phyloP scores from a whole-genome alignment of 1,140 invertebrate genomes.

The Hestina assimilis region DNA sequence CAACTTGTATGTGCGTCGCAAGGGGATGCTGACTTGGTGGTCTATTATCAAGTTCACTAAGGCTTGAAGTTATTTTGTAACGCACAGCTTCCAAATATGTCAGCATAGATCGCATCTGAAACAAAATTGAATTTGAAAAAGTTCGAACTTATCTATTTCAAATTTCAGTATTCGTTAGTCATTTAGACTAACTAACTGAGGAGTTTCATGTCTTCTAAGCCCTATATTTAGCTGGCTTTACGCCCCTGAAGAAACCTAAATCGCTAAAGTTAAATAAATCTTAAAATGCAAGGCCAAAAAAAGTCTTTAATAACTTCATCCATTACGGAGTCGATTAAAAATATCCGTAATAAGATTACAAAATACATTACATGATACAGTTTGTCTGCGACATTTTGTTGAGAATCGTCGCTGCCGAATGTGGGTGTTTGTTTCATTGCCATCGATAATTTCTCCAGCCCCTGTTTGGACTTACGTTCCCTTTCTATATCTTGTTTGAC shows the following conservation, averaged over 20 bases:
- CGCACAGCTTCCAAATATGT: slow-evolving; percentile 94
- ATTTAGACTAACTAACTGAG: too few relatives aligned
- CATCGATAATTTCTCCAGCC: slow-evolving; percentile 92
- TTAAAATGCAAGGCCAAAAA: too few relatives aligned
- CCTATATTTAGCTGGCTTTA: too few relatives aligned
- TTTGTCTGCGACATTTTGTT: slow-evolving; percentile 95
- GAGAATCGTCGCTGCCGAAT: slow-evolving; percentile 92
- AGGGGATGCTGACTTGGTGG: slow-evolving; percentile 88
- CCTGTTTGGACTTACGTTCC: slow-evolving; percentile 90
- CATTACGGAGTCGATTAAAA: too few relatives aligned
- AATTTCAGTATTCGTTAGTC: too few relatives aligned
- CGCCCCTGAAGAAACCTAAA: too few relatives aligned
- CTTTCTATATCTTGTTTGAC: slow-evolving; percentile 91
- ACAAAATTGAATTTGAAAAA: too few relatives aligned
- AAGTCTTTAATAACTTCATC: too few relatives aligned
- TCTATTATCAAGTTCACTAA: slow-evolving; percentile 89
- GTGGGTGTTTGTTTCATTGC: slow-evolving; percentile 94
- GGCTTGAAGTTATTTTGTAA: slow-evolving; percentile 89
- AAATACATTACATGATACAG: slow-evolving; percentile 94
- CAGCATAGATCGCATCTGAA: slow-evolving; percentile 93
- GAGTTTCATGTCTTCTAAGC: too few relatives aligned
- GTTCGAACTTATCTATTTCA: too few relatives aligned
- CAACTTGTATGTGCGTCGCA: slow-evolving; percentile 90
- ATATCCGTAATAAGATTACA: too few relatives aligned
- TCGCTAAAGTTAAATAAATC: too few relatives aligned